Conservation (phyloP, 2,888 invertebrate genomes). For the Drosophila prostipennis region DNA sequence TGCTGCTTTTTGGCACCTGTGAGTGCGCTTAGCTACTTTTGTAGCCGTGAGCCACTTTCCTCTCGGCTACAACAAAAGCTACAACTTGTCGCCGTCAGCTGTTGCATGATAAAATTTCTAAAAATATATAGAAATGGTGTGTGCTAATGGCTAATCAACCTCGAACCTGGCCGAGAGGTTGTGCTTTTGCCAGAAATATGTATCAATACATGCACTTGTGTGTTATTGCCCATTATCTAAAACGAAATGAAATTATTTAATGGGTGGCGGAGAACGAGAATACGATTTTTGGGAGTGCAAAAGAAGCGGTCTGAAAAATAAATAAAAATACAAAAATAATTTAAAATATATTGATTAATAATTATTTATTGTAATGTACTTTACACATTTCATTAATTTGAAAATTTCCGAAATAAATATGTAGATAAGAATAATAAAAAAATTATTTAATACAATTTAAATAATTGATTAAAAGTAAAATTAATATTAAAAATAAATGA, state of each 20-base stretch:
- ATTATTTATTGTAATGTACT: no score
- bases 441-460: no score
- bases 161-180: slow-evolving; percentile 74
- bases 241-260: slow-evolving; percentile 34
- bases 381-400: no score
- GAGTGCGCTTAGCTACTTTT: neutral
- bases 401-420: no score
- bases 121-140: slow-evolving; percentile 59
- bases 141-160: slow-evolving; percentile 54
- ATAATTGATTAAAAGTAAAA: no score
- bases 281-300: no score
- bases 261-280: slow-evolving; percentile 17
- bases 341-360: no score
- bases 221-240: slow-evolving; percentile 28
- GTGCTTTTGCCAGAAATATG: slow-evolving; percentile 41
- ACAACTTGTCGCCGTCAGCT: slow-evolving; percentile 66
- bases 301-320: slow-evolving; percentile 6
- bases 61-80: slow-evolving; percentile 14
- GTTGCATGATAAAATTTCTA: slow-evolving; percentile 80
- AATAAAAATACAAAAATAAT: no score
- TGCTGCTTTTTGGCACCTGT: slow-evolving; percentile 26
- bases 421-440: no score
- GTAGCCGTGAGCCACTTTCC: slow-evolving; percentile 30
- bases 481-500: no score
- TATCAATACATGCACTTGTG: slow-evolving; percentile 8